Evolutionary conservation across 1,140 invertebrate genomes (phyloP), one percentile per base, ranked within the genome.

Genomic region (Phenacoccus solenopsis): DNA sequence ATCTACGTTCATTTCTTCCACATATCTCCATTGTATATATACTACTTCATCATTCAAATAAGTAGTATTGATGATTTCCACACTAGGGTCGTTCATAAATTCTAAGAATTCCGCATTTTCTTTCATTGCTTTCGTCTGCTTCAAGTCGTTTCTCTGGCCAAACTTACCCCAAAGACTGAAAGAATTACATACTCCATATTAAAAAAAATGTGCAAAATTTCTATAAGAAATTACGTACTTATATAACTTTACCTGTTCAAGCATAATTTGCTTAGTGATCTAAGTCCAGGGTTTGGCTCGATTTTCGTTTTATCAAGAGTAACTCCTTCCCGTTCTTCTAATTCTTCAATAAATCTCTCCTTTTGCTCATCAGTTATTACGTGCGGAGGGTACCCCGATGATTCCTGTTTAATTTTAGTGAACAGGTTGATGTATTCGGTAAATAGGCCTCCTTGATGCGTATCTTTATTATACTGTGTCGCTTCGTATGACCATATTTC

Each of bases 211-310:
- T n/a, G n/a, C n/a, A n/a, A n/a, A n/a, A n/a, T n/a, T n/a, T n/a
- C n/a, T n/a, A n/a, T n/a, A n/a, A n/a, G n/a, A n/a, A n/a, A n/a
- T n/a, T n/a, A n/a, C n/a, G n/a, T n/a, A n/a, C n/a, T n/a, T n/a
- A n/a, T n/a, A n/a, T n/a, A n/a, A n/a, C n/a, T n/a, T n/a, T 32
- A 32, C 30, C 30, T 32, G 80, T 93, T 93, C 80, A 91, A 94
- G 79, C 93, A 94, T 20, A 94, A 90, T 76, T 93, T 92, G 76
- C 75, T 73, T 9, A 94, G 69, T 2, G 73, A 71, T 21, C 75
- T 57, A 32, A 77, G 61, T 1, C 78, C 78, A 0, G 75, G 73
- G 71, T 80, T 81, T 59, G 75, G 72, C 28, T 35, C 69, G 57
- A 80, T 78, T 61, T 74, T 73, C 10, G 74, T 49, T 5, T 16